phyloP scores from a whole-genome alignment of 2,113 vertebrate species.

The Gallinago jamesoni region DNA sequence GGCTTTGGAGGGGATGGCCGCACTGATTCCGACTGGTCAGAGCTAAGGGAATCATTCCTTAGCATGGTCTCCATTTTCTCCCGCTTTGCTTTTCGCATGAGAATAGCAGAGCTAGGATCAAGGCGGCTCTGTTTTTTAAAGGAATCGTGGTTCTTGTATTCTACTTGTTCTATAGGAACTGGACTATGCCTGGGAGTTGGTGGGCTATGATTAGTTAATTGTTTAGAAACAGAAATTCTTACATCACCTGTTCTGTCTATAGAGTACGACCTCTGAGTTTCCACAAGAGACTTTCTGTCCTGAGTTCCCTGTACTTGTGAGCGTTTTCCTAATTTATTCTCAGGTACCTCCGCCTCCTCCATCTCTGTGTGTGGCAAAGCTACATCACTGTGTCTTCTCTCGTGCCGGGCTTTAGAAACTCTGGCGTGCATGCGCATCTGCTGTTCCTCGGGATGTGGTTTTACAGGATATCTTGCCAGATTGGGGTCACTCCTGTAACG shows the following conservation, averaged over 20 bases:
- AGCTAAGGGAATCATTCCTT: slow-evolving; percentile 97
- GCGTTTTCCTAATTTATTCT: slow-evolving; percentile 82
- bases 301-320: slow-evolving; percentile 73
- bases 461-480: slow-evolving; percentile 93
- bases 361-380: slow-evolving; percentile 84
- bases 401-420: slow-evolving; percentile 92
- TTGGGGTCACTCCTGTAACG: slow-evolving; percentile 97
- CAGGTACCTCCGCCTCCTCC: slow-evolving; percentile 76
- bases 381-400: slow-evolving; percentile 94
- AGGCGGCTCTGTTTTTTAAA: slow-evolving; percentile 84
- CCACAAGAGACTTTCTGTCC: slow-evolving; percentile 80
- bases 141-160: slow-evolving; percentile 84
- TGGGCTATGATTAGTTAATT: slow-evolving; percentile 77
- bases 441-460: slow-evolving; percentile 93
- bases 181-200: slow-evolving; percentile 77
- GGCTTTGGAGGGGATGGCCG: slow-evolving; percentile 92
- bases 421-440: slow-evolving; percentile 98
- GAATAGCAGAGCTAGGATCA: slow-evolving; percentile 83
- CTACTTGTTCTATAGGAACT: slow-evolving; percentile 70
- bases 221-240: slow-evolving; percentile 75
- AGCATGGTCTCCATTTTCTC: slow-evolving; percentile 92
- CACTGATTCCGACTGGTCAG: slow-evolving; percentile 95
- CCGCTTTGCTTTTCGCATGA: slow-evolving; percentile 84
- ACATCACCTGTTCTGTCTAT: slow-evolving; percentile 88
- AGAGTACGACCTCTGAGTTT: slow-evolving; percentile 84